These are phyloP conservation scores for Acanthoscelides obtectus DNA, from an alignment of 2,888 invertebrate species.

Conservation along the genomic window DNA sequence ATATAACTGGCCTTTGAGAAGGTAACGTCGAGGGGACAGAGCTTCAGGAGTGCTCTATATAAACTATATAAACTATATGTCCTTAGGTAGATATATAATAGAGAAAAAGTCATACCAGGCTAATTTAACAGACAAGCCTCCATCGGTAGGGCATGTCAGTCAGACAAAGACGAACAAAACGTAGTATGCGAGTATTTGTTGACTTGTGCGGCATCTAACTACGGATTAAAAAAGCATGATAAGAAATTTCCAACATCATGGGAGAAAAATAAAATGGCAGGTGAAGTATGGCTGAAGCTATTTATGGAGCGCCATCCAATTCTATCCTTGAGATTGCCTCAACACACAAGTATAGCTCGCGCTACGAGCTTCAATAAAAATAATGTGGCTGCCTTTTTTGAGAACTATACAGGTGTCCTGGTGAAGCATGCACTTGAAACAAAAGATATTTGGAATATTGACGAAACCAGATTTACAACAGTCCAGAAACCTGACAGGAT, in stretches of 20 bases:
- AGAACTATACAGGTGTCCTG: constrained; percentile 2
- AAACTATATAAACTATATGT: neutral
- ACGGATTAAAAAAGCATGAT: neutral
- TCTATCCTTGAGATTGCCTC: constrained; percentile 8
- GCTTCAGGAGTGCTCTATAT: neutral
- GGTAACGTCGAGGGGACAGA: too few species aligned
- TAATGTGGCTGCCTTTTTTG: too few species aligned
- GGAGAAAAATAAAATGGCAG: constrained; percentile 3
- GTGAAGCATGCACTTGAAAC: constrained; percentile 1
- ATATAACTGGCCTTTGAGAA: constrained; percentile 6
- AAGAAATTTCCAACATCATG: constrained; percentile 2
- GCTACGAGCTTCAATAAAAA: constrained; percentile 3
- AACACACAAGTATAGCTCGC: neutral
- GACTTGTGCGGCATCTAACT: constrained; percentile 3
- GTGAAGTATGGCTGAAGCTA: too few species aligned
- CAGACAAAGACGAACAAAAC: constrained; percentile 4
- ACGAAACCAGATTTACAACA: too few species aligned
- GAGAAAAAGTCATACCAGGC: neutral
- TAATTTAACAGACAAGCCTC: constrained; percentile 1
- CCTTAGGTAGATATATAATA: neutral
- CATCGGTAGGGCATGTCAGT: constrained; percentile 3
- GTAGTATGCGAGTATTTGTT: constrained; percentile 7
- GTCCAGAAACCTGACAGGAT: too few species aligned
- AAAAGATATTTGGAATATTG: constrained; percentile 8
- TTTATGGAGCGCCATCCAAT: too few species aligned